Base-by-base conservation (phyloP, 2,113 vertebrate species). In the Coreoperca whiteheadi region DNA sequence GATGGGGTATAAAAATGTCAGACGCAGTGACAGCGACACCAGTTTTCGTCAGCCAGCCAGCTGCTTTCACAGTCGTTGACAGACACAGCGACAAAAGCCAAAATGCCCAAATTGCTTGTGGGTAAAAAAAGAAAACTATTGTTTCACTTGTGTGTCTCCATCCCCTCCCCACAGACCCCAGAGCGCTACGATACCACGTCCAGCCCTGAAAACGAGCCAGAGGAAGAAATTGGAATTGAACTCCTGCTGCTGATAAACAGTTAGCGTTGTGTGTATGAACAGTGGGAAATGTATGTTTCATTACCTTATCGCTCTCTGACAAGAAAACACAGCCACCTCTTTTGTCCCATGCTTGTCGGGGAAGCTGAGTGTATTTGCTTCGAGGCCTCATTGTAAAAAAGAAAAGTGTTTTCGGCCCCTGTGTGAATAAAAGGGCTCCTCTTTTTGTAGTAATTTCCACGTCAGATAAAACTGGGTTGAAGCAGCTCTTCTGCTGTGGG, bases 51-150 rank as follows among this genome's bases (percentile, higher is more conserved):
- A 59, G 82, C 34, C 61, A 41, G 74, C 67, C 69, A 53, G 53
- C 57, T 51, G 64, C 81, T 80, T 74, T 81, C 34, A 57, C 7
- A 46, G 39, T 57, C 39, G 56, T 1, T 81, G 83, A 89, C 84
- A 69, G 67, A 37, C 25, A 59, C 48, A 15, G 51, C 25, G 63
- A 82, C 79, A 77, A 82, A 87, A 75, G 70, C 25, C 51, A 56
- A 78, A 90, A 88, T 64, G 85, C 37, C 53, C 51, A 84, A 91
- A 91, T 70, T 88, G 88, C 74, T 86, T 81, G 86, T 87, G 76
- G 70, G 73, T 70, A 69, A 91, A 89, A 69, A 91, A 89, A 79
- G 75, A 79, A 74, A 89, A 89, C 28, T 67, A 56, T 89, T 91
- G 80, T 90, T 89, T 59, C 57, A 63, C 56, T 66, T 75, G 63